Conservation (phyloP, 2,888 invertebrate species). For the Osedax fenrisi region DNA sequence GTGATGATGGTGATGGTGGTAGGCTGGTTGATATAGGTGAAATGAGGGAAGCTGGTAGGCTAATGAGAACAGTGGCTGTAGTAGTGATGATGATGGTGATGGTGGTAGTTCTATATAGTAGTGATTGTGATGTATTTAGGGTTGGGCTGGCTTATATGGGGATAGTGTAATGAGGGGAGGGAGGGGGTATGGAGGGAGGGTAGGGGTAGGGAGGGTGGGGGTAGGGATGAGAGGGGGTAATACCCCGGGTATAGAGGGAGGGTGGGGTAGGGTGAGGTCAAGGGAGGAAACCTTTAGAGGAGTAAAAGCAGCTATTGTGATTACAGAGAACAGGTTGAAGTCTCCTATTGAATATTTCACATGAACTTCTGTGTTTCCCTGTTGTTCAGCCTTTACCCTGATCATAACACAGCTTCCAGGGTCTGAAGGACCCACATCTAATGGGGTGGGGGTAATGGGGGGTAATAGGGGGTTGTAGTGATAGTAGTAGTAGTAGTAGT, state of each 20-base stretch:
- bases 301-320: constrained; percentile 48
- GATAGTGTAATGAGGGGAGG: too few species aligned
- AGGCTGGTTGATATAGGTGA: too few species aligned
- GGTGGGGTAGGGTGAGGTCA: background rate
- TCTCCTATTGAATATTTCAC: constrained; percentile 40
- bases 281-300: constrained; percentile 41
- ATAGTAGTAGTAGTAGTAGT: background rate
- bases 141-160: constrained; percentile 45
- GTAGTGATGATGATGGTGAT: background rate
- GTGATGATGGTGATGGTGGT: constrained; percentile 4
- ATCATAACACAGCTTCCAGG: constrained; percentile 41
- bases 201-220: too few species aligned
- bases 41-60: too few species aligned
- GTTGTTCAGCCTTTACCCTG: constrained; percentile 41
- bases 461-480: background rate
- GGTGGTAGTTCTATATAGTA: background rate
- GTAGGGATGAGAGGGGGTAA: background rate
- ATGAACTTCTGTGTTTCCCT: constrained; percentile 46
- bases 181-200: too few species aligned
- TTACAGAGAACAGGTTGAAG: constrained; percentile 39
- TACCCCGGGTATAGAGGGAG: background rate
- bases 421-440: background rate
- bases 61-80: too few species aligned
- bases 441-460: background rate
- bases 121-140: background rate